Evolutionary conservation across 1,140 invertebrate species (phyloP).

Genomic region (Pogonomyrmex barbatus): DNA sequence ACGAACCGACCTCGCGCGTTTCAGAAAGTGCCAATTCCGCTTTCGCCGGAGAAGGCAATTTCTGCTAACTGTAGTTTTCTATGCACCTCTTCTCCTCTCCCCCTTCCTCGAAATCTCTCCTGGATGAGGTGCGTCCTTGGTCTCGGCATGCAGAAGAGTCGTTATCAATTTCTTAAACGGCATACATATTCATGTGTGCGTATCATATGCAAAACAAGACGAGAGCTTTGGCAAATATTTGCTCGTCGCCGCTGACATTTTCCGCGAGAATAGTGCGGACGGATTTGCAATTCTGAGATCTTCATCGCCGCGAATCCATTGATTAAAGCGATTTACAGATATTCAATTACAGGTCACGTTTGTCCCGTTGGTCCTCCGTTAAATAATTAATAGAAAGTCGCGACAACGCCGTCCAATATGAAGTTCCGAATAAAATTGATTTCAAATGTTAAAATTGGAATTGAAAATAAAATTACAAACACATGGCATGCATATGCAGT

Average conservation of each 20-base stretch:
- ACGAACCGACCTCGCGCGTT: not conserved
- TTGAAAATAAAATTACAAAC: not conserved
- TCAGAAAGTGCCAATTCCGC: slow-evolving; percentile 1
- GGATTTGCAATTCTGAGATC: slow-evolving; percentile 57
- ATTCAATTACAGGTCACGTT: slow-evolving; percentile 50
- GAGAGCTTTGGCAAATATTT: slow-evolving; percentile 49
- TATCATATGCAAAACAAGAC: slow-evolving; percentile 60
- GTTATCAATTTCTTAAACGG: slow-evolving; percentile 68
- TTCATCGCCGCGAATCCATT: slow-evolving; percentile 37
- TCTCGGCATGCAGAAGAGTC: not conserved
- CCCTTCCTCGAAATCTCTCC: not conserved
- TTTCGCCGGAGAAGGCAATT: not conserved
- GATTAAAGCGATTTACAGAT: slow-evolving; percentile 49
- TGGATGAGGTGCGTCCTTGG: slow-evolving; percentile 29
- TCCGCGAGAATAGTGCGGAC: slow-evolving; percentile 35
- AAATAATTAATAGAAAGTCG: slow-evolving; percentile 37
- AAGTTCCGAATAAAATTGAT: not conserved
- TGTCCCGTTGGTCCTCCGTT: slow-evolving; percentile 6
- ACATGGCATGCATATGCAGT: no score
- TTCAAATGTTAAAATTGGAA: not conserved
- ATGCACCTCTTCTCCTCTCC: not conserved
- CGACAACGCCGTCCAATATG: not conserved
- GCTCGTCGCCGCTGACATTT: slow-evolving; percentile 42
- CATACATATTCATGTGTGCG: slow-evolving; percentile 65
- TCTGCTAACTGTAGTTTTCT: slow-evolving; percentile 31